Base-by-base conservation (phyloP, 2,888 invertebrate genomes). In the Coenonympha arcania region DNA sequence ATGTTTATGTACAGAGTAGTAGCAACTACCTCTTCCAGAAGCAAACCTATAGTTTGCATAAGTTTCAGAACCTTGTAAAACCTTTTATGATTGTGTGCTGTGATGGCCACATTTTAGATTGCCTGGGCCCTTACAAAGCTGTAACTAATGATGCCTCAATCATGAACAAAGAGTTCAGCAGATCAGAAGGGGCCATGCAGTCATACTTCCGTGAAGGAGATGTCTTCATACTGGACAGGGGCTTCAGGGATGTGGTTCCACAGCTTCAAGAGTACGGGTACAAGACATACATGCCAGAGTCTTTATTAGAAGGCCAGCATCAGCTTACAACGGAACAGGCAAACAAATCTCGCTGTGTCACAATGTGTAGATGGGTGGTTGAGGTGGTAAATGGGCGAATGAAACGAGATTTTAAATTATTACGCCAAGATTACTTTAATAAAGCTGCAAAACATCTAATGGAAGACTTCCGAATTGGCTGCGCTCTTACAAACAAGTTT, bases 21-120 rank as follows among this genome's bases (percentile, higher is more conserved):
- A 33, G 33, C 19, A 50, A 50, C 11, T 44, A 44, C 24, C 24
- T 22, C 15, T 50, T 44, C 24, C 50, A 50, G 40, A 44, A 44
- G 24, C 9, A 50, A 18, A 40, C 50, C 4, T 50, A 45, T 19
- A 44, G 39, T 30, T 39, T 39, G 18, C 50, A 50, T 8, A 50
- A 45, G 16, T 37, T 19, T 22, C 13, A 3, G 4, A 44, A 50
- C 33, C 8, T 26, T 26, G 26, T 26, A n/a, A 50, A 50, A 16
- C 44, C 39, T 8, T 50, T 50, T 33, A 30, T 44, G 30, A 24
- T 45, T 11, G 44, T 50, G 2, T 50, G 50, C 28, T 50, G 44
- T 24, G 39, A 45, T 50, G 50, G 45, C 9, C 43, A 44, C 18
- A 50, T 50, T 22, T n/a, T 50, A 15, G 44, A 44, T 28, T 44